Conservation (phyloP, 2,888 invertebrate species). For the Apodemia duryi region DNA sequence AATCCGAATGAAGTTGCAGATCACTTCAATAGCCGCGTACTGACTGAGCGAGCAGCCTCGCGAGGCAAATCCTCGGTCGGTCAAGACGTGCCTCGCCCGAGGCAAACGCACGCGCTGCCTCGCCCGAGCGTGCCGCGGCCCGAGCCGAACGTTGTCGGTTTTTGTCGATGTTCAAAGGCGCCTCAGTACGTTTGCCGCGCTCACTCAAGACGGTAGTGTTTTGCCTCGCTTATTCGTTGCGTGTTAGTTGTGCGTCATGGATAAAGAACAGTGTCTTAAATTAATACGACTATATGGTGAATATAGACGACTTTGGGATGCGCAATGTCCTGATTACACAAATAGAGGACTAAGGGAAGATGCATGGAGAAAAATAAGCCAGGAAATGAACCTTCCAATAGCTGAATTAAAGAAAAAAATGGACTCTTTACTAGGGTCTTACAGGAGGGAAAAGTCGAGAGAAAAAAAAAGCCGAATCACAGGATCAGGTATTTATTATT, state of each 20-base stretch:
- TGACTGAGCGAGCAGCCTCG: no score
- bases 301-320: constrained; percentile 33
- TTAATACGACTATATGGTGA: constrained; percentile 28
- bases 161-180: no score
- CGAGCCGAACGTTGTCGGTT: no score
- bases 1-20: no score
- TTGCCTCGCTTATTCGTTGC: constrained; percentile 25
- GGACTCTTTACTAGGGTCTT: constrained; percentile 24
- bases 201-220: constrained; percentile 10
- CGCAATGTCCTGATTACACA: constrained; percentile 32
- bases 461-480: constrained; percentile 27
- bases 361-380: constrained; percentile 27
- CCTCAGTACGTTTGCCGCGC: not conserved
- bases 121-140: no score
- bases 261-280: constrained; percentile 33
- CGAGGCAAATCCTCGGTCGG: no score
- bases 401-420: constrained; percentile 23
- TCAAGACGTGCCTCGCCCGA: no score
- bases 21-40: no score
- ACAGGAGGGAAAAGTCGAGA: constrained; percentile 26
- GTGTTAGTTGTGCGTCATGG: constrained; percentile 18
- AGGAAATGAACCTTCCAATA: constrained; percentile 23
- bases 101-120: no score
- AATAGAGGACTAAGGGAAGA: constrained; percentile 29
- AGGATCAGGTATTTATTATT: constrained; percentile 29